Percentiles rank a stretch among this genome's conserved stretches.
phyloP scores from a whole-genome alignment of 2,888 invertebrate species.

The Diaphora mendica region DNA sequence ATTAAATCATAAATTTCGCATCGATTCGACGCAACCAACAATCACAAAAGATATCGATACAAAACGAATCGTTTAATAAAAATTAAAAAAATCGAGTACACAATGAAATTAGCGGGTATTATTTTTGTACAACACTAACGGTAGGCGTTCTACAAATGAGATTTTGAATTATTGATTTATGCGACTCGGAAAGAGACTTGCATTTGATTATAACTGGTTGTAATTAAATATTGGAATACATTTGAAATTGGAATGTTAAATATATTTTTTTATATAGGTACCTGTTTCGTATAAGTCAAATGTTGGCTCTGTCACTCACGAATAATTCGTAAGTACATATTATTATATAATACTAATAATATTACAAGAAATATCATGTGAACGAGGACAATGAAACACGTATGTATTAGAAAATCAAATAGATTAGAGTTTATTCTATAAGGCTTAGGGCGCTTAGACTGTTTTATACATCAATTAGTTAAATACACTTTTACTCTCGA shows the following conservation, averaged over 20 bases:
- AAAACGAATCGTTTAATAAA: constrained; percentile 70
- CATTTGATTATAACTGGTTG: constrained; percentile 61
- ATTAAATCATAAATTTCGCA: constrained; percentile 85
- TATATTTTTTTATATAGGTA: neutral
- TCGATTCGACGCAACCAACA: constrained; percentile 82
- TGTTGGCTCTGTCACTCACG: neutral
- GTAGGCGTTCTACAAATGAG: constrained; percentile 58
- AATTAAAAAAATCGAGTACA: constrained; percentile 58
- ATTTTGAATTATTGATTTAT: constrained; percentile 66
- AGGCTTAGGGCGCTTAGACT: neutral
- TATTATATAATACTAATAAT: neutral
- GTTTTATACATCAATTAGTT: neutral
- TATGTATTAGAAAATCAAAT: neutral
- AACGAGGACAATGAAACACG: neutral
- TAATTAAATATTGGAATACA: constrained; percentile 56
- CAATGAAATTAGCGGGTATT: constrained; percentile 69
- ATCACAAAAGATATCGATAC: constrained; percentile 84
- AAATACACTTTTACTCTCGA: neutral
- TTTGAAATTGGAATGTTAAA: constrained; percentile 51
- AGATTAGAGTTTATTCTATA: neutral
- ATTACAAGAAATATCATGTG: neutral
- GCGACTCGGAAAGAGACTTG: constrained; percentile 55
- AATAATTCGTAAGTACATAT: neutral
- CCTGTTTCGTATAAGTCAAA: neutral
- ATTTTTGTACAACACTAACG: constrained; percentile 50